Percentiles rank a stretch among this genome's conserved stretches.
phyloP scores from a whole-genome alignment of 1,140 invertebrate genomes.

The Phymorhynchus buccinoides region DNA sequence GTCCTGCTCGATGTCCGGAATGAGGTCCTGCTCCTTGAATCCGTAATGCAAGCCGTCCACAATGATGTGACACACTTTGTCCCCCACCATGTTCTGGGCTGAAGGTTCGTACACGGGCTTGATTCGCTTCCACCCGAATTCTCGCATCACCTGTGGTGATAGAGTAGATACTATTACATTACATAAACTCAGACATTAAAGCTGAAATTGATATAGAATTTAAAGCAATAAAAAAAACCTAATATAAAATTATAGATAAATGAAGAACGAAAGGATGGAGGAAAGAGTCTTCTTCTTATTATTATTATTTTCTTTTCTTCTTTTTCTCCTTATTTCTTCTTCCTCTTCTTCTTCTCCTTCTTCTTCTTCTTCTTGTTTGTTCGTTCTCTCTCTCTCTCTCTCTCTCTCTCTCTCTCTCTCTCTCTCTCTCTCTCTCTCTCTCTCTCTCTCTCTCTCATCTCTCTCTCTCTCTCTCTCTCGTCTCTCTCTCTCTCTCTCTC shows the following conservation, averaged over 20 bases:
- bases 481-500: neutral
- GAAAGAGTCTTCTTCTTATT: neutral
- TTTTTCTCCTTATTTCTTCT: constrained; percentile 22
- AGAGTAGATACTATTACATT: neutral
- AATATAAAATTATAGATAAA: neutral
- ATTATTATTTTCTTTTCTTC: constrained; percentile 11
- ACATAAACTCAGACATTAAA: neutral
- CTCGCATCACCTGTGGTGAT: constrained; percentile 75
- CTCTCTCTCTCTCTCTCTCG: constrained; percentile 24
- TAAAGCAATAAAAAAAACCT: too few species aligned
- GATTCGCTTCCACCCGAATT: constrained; percentile 80
- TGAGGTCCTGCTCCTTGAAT: constrained; percentile 27
- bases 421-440: constrained; percentile 19
- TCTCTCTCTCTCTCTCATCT: constrained; percentile 34
- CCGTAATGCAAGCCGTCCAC: constrained; percentile 57
- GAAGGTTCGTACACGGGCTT: constrained; percentile 82
- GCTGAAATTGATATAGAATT: too few species aligned
- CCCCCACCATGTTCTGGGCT: constrained; percentile 74
- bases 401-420: neutral
- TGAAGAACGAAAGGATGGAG: neutral
- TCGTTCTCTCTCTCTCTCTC: neutral
- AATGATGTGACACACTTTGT: constrained; percentile 74
- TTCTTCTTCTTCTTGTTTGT: neutral
- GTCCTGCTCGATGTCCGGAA: constrained; percentile 34
- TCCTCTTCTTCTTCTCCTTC: neutral